Evolutionary conservation across 1,140 invertebrate genomes (phyloP).

Genomic region (Drosophila asahinai): DNA sequence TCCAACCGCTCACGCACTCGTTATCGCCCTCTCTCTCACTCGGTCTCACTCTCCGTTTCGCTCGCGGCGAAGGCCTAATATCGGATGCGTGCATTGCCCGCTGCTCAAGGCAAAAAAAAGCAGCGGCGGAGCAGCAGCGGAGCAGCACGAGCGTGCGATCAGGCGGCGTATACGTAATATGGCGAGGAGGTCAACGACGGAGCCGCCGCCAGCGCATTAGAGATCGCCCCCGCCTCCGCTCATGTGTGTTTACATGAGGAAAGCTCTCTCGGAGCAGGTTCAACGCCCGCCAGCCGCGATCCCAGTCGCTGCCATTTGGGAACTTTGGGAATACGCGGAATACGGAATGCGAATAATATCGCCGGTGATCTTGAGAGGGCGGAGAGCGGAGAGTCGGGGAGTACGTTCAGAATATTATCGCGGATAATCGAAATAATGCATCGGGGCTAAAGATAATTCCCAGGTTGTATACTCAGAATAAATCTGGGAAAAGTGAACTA

Average conservation of each 20-base stretch:
- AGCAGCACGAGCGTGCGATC: constrained; percentile 15
- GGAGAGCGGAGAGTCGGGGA: too few relatives aligned
- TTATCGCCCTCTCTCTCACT: constrained; percentile 6
- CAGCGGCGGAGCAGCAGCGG: not conserved
- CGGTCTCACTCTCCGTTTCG: not conserved
- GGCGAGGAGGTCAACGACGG: constrained; percentile 36
- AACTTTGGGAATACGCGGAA: too few relatives aligned
- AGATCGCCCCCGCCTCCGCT: constrained; percentile 9
- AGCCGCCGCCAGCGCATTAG: constrained; percentile 23
- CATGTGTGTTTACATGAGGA: constrained; percentile 21
- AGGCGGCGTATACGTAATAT: constrained; percentile 46
- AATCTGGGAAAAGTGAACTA: too few relatives aligned
- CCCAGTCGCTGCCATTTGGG: too few relatives aligned
- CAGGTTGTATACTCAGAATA: too few relatives aligned
- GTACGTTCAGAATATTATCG: too few relatives aligned
- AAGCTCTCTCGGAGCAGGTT: constrained; percentile 13
- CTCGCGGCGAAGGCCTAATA: constrained; percentile 59
- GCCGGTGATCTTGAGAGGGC: too few relatives aligned
- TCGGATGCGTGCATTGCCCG: constrained; percentile 66
- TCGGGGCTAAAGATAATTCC: too few relatives aligned
- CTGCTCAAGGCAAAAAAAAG: constrained; percentile 27
- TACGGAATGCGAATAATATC: too few relatives aligned
- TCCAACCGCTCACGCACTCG: constrained; percentile 29
- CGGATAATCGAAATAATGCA: too few relatives aligned
- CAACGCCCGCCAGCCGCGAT: too few relatives aligned